Conservation (phyloP, 2,113 vertebrate genomes). For the Labeo rohita region DNA sequence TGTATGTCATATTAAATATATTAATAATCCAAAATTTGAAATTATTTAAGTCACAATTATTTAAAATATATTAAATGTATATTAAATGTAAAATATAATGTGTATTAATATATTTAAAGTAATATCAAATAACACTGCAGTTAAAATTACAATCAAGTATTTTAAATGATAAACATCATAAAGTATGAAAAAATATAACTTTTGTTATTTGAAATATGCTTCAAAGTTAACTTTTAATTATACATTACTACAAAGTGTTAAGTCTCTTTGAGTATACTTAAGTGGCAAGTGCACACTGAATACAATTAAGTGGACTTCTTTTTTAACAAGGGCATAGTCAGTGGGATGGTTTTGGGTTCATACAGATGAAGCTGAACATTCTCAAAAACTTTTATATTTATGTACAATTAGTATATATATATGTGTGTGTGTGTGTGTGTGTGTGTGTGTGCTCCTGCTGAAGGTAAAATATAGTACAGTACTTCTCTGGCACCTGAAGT, state of each 20-base stretch:
- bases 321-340: no score
- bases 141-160: neutral
- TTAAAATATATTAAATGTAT: no score
- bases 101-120: neutral
- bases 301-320: no score
- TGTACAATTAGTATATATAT: neutral
- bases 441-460: slow-evolving; percentile 48
- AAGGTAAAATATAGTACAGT: neutral
- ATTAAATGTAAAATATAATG: no score
- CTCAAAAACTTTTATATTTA: neutral
- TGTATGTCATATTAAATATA: no score
- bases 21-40: no score
- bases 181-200: no score
- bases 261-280: no score
- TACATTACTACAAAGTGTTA: no score
- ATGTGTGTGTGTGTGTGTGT: neutral
- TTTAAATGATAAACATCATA: neutral
- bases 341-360: neutral
- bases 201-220: no score
- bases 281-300: no score
- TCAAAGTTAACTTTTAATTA: no score
- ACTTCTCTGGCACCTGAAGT: neutral
- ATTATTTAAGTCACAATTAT: neutral
- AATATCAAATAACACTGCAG: neutral
- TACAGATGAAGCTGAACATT: neutral